These are phyloP conservation scores for Synaphobranchus kaupii DNA, from an alignment of 2,797 vertebrate species.

Conservation along the genomic window DNA sequence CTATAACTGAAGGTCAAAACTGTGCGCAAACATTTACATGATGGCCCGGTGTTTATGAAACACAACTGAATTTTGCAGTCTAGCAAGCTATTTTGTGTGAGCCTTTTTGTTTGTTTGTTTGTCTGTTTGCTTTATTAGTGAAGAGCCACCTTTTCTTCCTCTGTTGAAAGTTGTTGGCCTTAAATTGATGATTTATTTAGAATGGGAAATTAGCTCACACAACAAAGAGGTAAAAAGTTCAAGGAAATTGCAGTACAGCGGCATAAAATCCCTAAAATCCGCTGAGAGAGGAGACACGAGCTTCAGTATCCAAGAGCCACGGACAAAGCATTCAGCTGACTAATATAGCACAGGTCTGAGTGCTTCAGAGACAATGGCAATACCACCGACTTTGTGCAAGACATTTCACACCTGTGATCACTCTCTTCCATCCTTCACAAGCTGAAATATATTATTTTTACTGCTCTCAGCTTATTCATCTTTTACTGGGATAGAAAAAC, in stretches of 20 bases:
- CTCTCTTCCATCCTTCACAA: not conserved
- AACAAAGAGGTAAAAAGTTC: not conserved
- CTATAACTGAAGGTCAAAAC: not conserved
- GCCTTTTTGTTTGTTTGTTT: not conserved
- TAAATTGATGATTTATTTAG: not conserved
- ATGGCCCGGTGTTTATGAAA: not conserved
- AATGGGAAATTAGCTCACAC: not conserved
- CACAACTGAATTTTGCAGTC: not conserved
- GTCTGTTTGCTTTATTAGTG: not conserved
- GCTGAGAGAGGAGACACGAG: not conserved
- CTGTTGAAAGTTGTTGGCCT: not conserved
- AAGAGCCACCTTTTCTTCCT: not conserved
- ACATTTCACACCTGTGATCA: not conserved
- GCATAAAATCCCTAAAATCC: not conserved
- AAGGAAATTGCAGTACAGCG: not conserved
- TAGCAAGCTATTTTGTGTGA: not conserved
- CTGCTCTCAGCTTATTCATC: not conserved
- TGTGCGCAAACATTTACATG: not conserved
- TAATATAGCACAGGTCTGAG: not conserved
- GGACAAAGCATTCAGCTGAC: not conserved
- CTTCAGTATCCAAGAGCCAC: not conserved
- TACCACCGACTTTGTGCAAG: not conserved
- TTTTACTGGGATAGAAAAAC: not conserved
- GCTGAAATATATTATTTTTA: not conserved
- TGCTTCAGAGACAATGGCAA: not conserved